A percentile compares a stretch with the other conserved stretches of the same genome.
Conservation (phyloP, 37 sponge, comb jelly and placozoan genomes). For the Petrosia ficiformis region DNA sequence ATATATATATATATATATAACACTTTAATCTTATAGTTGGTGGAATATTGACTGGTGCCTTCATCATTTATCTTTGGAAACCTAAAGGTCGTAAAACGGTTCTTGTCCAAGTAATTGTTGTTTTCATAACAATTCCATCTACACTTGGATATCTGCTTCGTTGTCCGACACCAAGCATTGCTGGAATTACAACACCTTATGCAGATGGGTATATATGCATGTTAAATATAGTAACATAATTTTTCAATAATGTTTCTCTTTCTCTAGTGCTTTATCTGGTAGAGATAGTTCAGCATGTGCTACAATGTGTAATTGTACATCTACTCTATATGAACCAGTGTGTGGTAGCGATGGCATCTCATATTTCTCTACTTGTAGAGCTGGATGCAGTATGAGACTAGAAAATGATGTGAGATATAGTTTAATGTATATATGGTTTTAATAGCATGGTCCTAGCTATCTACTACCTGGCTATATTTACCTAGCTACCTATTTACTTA, state of each 20-base stretch:
- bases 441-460: no score
- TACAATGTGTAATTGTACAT: constrained; percentile 34
- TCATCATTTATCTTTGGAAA: constrained; percentile 11
- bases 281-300: constrained; percentile 18
- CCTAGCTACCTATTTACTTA: no score
- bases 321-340: constrained; percentile 53
- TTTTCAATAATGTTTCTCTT: no score
- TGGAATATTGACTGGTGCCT: constrained; percentile 9
- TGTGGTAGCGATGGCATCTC: constrained; percentile 22
- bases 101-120: constrained; percentile 21
- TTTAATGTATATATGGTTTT: no score
- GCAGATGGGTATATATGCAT: neutral
- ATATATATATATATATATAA: no score
- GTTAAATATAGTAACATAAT: no score
- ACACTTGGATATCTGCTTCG: constrained; percentile 25
- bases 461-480: no score
- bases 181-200: constrained; percentile 23
- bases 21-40: no score
- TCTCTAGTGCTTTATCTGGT: neutral
- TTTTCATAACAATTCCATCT: constrained; percentile 13
- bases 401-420: neutral
- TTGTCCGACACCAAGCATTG: constrained; percentile 30
- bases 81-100: constrained; percentile 27
- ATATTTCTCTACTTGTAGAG: neutral
- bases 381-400: neutral